phyloP scores from a whole-genome alignment of 1,140 invertebrate genomes.

The Bombus confusus region DNA sequence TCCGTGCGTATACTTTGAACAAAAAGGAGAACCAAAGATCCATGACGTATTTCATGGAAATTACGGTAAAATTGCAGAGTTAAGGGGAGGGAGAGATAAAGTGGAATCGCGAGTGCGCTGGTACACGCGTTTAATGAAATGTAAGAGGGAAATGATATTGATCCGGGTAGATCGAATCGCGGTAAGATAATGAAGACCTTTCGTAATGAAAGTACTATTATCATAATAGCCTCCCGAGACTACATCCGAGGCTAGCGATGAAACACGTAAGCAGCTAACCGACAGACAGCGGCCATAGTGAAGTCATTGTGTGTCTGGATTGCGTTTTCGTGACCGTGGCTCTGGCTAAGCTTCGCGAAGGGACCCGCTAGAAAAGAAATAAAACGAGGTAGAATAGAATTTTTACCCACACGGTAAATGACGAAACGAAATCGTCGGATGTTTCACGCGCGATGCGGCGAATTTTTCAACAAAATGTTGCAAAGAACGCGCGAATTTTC shows the following conservation, averaged over 20 bases:
- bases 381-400: background rate
- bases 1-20: background rate
- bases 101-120: background rate
- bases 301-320: constrained; percentile 34
- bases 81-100: fast-evolving
- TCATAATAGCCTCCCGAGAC: constrained; percentile 32
- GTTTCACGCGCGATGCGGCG: background rate
- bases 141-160: constrained; percentile 42
- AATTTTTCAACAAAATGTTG: background rate
- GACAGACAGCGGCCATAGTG: background rate
- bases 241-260: background rate
- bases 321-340: constrained; percentile 23
- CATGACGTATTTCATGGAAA: constrained; percentile 5
- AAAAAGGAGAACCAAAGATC: background rate
- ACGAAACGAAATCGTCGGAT: background rate
- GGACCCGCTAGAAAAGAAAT: background rate
- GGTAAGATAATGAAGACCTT: constrained; percentile 45
- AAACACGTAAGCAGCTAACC: constrained; percentile 38
- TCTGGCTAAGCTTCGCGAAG: background rate
- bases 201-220: constrained; percentile 38
- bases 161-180: constrained; percentile 40
- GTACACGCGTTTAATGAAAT: constrained; percentile 30
- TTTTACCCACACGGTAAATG: background rate
- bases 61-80: background rate
- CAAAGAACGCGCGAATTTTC: background rate